Base-by-base conservation (phyloP, 2,888 invertebrate species). In the Sylvicola cinctus region DNA sequence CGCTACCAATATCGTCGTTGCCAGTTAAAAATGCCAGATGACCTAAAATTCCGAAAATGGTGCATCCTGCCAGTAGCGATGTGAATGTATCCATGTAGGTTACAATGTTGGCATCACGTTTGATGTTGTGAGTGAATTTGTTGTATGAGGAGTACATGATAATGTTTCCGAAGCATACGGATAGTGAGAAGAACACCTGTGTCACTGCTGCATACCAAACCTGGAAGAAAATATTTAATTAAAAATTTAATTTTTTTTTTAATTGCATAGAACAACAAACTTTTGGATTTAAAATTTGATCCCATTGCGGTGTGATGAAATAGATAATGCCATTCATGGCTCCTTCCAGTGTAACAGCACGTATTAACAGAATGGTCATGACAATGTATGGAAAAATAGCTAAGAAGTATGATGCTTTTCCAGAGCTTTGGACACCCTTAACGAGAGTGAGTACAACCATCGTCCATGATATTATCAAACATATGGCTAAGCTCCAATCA, bases 321-420 rank as follows among this genome's bases (percentile, higher is more conserved):
- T 65, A 74, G 14, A 64, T 49, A 32, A 74, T 66, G 11, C 74
- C 75, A 17, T 68, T 52, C 1, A 51, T 39, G 2, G 75, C 68
- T 1, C 74, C 74, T 0, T 65, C 63, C 35, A 74, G 46, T 0
- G 69, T 70, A 1, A 65, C 55, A 1, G 73, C 66, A 34, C 65
- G 56, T n/a, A 75, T 58, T 16, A 79, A 54, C 34, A 79, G 54
- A 15, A 68, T 64, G 34, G 68, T 53, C 53, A 78, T 62, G 29
- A 78, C 65, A 4, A 70, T 54, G 46, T 74, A 74, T 0, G 77
- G 77, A 45, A 76, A 76, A 4, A 79, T 52, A 1, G 80, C 79
- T 8, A 80, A 65, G 46, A 81, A 70, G 47, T 81, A 81, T 1
- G 79, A 71, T 0, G 66, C 70, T 50, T 73, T 74, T 30, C 74